Percentiles rank a stretch among this genome's conserved stretches.
Conservation (phyloP, 2,113 vertebrate genomes). For the Aviceda subcristata region DNA sequence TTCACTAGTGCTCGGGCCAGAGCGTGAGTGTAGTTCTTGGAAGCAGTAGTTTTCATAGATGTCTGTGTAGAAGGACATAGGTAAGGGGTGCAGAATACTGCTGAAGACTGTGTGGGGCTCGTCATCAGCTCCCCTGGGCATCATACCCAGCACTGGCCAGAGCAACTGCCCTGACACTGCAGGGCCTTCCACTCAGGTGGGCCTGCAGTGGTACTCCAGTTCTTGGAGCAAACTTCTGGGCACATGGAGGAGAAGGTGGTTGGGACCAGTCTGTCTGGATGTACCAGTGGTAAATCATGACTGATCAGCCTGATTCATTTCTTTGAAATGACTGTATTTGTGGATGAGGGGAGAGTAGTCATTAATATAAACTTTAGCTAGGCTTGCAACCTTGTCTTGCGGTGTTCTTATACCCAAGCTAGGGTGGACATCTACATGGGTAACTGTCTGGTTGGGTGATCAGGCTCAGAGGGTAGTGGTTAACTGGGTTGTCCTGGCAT, state of each 20-base stretch:
- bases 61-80: background rate
- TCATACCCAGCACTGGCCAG: background rate
- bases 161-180: background rate
- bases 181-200: background rate
- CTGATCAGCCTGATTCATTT: background rate
- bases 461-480: background rate
- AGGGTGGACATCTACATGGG: background rate
- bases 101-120: background rate
- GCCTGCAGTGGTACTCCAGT: background rate
- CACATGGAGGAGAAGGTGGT: fast-evolving
- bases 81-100: background rate
- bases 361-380: background rate
- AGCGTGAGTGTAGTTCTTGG: background rate
- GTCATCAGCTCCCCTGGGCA: background rate
- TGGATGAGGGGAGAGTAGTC: background rate
- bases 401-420: background rate
- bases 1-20: background rate
- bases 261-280: background rate
- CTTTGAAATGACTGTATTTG: background rate
- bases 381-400: background rate
- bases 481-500: background rate
- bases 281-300: background rate
- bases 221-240: background rate
- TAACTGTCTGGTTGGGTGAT: background rate
- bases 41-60: background rate